A percentile compares a stretch with the other conserved stretches of the same genome.
These are phyloP conservation scores for Noturus placidus DNA, from an alignment of 2,113 vertebrate species.

Conservation along the genomic window DNA sequence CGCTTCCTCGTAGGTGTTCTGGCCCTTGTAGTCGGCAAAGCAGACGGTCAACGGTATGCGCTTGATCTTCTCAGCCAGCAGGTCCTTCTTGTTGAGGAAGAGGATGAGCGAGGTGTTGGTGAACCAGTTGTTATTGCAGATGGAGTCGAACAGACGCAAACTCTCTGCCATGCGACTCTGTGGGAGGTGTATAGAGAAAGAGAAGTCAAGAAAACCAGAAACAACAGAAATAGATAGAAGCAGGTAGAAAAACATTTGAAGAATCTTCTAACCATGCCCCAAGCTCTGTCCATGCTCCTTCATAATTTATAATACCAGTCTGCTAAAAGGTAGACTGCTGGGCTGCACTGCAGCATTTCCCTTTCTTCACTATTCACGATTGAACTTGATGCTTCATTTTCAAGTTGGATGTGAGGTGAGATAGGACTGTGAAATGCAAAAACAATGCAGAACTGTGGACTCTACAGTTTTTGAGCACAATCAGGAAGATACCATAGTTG, in stretches of 20 bases:
- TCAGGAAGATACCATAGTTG: neutral
- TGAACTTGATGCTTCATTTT: neutral
- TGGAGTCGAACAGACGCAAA: slow-evolving; percentile 97
- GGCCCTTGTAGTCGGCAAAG: slow-evolving; percentile 97
- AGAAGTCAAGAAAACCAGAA: neutral
- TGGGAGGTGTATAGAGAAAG: slow-evolving; percentile 6
- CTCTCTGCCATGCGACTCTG: slow-evolving; percentile 99
- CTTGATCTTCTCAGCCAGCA: slow-evolving; percentile 98
- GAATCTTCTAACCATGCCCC: neutral
- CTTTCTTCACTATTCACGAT: neutral
- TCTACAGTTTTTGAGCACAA: neutral
- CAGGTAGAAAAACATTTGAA: neutral
- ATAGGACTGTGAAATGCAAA: neutral
- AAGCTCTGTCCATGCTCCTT: neutral
- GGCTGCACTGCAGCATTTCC: neutral
- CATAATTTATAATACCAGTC: neutral
- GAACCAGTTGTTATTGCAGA: slow-evolving; percentile 99
- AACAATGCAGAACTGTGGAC: neutral
- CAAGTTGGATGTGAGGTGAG: neutral
- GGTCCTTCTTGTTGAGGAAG: slow-evolving; percentile 99
- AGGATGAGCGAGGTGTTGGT: slow-evolving; percentile 99
- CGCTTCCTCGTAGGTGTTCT: slow-evolving; percentile 97
- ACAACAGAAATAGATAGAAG: neutral
- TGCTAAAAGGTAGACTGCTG: neutral
- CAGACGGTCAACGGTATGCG: slow-evolving; percentile 95